These are phyloP conservation scores for Phallusia fumigata DNA, from an alignment of 23 tunicate species.

Conservation along the genomic window DNA sequence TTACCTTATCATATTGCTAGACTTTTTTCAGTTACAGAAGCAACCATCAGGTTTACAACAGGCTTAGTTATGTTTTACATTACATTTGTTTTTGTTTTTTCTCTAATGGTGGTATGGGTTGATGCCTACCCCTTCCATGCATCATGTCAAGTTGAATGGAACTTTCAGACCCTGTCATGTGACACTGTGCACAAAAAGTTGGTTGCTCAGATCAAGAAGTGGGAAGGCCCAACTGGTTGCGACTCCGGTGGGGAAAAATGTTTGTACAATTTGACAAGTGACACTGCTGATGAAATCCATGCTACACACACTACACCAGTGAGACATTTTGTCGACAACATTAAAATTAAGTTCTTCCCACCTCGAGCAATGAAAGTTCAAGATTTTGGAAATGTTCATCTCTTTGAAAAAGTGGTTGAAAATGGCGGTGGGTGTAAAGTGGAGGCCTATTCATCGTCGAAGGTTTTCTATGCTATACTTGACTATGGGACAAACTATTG, in stretches of 20 bases:
- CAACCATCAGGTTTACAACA: too few species aligned
- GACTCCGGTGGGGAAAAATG: conserved; percentile 65
- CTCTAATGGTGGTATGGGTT: not conserved
- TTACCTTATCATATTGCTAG: too few species aligned
- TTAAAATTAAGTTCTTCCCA: conserved; percentile 43
- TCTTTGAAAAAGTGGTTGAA: conserved; percentile 10
- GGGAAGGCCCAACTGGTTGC: conserved; percentile 54
- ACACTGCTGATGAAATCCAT: conserved; percentile 17
- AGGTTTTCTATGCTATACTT: conserved; percentile 79
- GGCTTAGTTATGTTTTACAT: too few species aligned
- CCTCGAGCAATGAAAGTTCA: too few species aligned
- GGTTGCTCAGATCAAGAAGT: conserved; percentile 33
- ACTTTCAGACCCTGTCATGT: conserved; percentile 40
- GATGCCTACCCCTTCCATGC: conserved; percentile 71
- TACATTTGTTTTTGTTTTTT: too few species aligned
- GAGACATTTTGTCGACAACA: conserved; percentile 52
- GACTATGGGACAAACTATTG: conserved; percentile 93
- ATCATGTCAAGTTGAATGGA: conserved; percentile 61
- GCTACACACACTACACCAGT: conserved; percentile 81
- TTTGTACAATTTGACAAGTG: conserved; percentile 35
- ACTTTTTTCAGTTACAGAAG: too few species aligned
- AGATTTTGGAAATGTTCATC: not conserved
- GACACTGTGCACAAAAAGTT: conserved; percentile 42
- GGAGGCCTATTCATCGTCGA: conserved; percentile 48
- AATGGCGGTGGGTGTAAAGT: conserved; percentile 34